Conservation (phyloP, 2,888 invertebrate species). For the Dynastes tityus region DNA sequence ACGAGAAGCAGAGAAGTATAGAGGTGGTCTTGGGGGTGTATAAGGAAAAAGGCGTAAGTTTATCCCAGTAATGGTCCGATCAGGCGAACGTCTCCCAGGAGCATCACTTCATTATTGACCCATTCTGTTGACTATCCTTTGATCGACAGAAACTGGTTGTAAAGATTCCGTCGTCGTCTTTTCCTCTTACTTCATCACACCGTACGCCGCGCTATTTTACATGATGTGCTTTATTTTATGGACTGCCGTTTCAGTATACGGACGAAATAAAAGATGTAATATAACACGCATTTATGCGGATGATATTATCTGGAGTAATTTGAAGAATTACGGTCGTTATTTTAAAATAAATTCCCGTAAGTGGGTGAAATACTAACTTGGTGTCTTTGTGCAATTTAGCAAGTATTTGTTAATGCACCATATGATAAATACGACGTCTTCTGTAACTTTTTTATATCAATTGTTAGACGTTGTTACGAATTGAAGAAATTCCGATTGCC, state of each 20-base stretch:
- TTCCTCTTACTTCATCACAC: conserved; percentile 19
- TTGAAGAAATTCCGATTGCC: too few relatives aligned
- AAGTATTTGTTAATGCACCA: too few relatives aligned
- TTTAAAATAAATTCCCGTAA: not conserved
- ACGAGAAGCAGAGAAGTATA: conserved; percentile 50
- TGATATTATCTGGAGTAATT: conserved; percentile 5
- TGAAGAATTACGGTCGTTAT: conserved; percentile 14
- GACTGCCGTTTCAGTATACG: conserved; percentile 23
- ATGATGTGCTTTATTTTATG: conserved; percentile 43
- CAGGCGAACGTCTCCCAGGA: conserved; percentile 65
- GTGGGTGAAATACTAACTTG: not conserved
- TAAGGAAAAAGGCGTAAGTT: conserved; percentile 52
- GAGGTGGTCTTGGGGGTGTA: conserved; percentile 48
- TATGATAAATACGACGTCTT: too few relatives aligned
- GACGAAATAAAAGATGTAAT: conserved; percentile 1
- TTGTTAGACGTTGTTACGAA: too few relatives aligned
- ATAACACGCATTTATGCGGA: conserved; percentile 7
- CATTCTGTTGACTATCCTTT: conserved; percentile 57
- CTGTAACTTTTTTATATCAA: too few relatives aligned
- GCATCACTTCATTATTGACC: conserved; percentile 67
- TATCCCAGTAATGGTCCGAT: conserved; percentile 65
- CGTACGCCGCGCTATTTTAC: conserved; percentile 24
- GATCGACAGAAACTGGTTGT: conserved; percentile 52
- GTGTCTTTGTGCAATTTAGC: too few relatives aligned
- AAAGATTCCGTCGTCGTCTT: conserved; percentile 35